Evolutionary conservation across 2,888 invertebrate species (phyloP), one percentile per base, ranked within the genome.

Genomic region (Pterostichus niger): DNA sequence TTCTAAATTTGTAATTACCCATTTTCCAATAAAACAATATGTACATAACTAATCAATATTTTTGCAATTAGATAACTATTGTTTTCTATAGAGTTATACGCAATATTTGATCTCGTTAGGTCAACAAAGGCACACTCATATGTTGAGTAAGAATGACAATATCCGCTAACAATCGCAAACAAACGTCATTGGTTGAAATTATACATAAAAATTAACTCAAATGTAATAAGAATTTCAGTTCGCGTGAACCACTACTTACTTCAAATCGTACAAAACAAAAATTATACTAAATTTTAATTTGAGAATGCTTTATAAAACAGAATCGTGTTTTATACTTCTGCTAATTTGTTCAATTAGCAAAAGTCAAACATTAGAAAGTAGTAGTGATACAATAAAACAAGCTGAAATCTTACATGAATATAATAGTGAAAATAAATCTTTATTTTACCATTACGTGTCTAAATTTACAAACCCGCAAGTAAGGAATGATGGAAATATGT

Each of bases 61-160:
- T 79, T 64, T 31, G 17, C 17, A 80, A 71, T n/a, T 15, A 40
- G 75, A 75, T 75, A 75, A 75, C n/a, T 44, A 46, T 56, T 44
- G 56, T 78, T 59, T 56, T 77, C 15, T 59, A 17, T 13, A 73
- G 82, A 61, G 82, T 44, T 11, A 59, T 73, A 82, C 59, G 75
- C 82, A 82, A 82, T 82, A 82, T 82, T 82, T 82, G 15, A 44
- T 56, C 31, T 68, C 49, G 17, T 59, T 78, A 56, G 71, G 80
- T 80, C 52, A 71, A 80, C 40, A 7, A 40, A 40, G 40, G 5
- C 15, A 17, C n/a, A 79, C 31, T 64, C 44, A 24, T 49, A 10
- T 61, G 61, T 82, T 80, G 80, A 71, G 80, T 80, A 80, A 80
- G 80, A 80, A 80, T 35, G 56, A 75, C 75, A 82, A 82, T 75